These are phyloP conservation scores for Cydia amplana DNA, from an alignment of 1,140 invertebrate species.

Conservation along the genomic window DNA sequence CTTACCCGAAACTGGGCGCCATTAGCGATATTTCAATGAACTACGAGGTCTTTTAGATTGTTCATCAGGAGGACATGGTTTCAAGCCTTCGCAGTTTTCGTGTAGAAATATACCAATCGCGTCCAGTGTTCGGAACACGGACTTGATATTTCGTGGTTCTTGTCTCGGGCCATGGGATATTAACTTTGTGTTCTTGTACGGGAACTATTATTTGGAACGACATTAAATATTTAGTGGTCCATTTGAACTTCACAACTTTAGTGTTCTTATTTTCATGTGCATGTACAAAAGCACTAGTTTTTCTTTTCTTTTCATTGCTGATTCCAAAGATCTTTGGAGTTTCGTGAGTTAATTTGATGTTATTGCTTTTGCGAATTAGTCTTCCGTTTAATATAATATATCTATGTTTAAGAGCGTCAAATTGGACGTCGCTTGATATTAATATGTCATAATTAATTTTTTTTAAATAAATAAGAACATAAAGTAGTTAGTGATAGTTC, in stretches of 20 bases:
- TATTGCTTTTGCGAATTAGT: neutral
- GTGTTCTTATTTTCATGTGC: slow-evolving; percentile 9
- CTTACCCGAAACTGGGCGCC: slow-evolving; percentile 3
- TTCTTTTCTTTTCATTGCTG: neutral
- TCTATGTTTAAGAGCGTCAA: too few relatives aligned
- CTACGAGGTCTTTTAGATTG: slow-evolving; percentile 16
- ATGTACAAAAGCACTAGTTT: neutral
- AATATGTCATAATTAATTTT: neutral
- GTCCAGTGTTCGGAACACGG: slow-evolving; percentile 21
- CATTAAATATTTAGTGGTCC: slow-evolving; percentile 12
- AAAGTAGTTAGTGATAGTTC: slow-evolving; percentile 3
- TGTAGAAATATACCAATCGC: neutral
- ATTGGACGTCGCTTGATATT: too few relatives aligned
- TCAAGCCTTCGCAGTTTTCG: neutral
- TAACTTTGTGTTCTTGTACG: slow-evolving; percentile 9
- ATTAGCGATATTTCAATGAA: neutral
- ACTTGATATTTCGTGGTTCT: slow-evolving; percentile 23
- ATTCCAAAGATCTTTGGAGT: neutral
- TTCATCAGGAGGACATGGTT: slow-evolving; percentile 3
- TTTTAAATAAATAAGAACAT: neutral
- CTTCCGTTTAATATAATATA: neutral
- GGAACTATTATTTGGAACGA: slow-evolving; percentile 8
- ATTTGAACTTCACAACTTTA: neutral
- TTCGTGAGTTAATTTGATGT: neutral
- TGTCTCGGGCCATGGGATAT: slow-evolving; percentile 9